Evolutionary conservation across 2,113 vertebrate species (phyloP).

Genomic region (Gadus chalcogrammus): DNA sequence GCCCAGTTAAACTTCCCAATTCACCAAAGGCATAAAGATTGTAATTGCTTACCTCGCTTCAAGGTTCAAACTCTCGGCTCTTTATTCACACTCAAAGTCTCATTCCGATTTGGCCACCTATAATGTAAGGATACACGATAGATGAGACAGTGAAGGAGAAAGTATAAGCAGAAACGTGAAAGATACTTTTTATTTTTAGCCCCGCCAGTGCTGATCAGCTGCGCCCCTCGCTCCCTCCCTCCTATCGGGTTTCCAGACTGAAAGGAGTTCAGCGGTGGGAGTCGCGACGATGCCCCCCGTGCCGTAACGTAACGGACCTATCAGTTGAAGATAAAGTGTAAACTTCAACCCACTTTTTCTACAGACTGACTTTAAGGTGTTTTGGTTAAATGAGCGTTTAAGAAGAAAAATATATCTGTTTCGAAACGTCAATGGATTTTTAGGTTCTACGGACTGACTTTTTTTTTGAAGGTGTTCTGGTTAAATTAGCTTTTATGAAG

Average conservation of each 20-base stretch:
- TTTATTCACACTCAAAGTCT: not conserved
- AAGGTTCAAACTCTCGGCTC: not conserved
- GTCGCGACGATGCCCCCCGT: too few species aligned
- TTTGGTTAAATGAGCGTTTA: too few species aligned
- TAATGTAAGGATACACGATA: slow-evolving; percentile 39
- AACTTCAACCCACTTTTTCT: too few species aligned
- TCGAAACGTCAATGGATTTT: too few species aligned
- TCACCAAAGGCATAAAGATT: not conserved
- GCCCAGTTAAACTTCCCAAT: not conserved
- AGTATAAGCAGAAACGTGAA: slow-evolving; percentile 35
- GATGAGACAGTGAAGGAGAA: slow-evolving; percentile 8
- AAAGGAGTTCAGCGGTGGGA: not conserved
- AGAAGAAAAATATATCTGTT: too few species aligned
- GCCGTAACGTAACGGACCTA: too few species aligned
- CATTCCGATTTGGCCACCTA: slow-evolving; percentile 21
- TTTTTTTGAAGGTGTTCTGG: too few species aligned
- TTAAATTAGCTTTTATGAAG: too few species aligned
- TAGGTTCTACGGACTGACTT: too few species aligned
- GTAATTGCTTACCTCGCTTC: not conserved
- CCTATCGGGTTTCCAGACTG: slow-evolving; percentile 2
- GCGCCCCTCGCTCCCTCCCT: slow-evolving; percentile 41
- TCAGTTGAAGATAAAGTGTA: too few species aligned
- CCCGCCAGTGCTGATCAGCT: slow-evolving; percentile 77
- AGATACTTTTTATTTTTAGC: slow-evolving; percentile 89
- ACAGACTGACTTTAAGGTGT: too few species aligned